Percentiles rank a stretch among this genome's conserved stretches.
Evolutionary conservation across 2,113 vertebrate genomes (phyloP).

Genomic region (Mormyrus lacerda): DNA sequence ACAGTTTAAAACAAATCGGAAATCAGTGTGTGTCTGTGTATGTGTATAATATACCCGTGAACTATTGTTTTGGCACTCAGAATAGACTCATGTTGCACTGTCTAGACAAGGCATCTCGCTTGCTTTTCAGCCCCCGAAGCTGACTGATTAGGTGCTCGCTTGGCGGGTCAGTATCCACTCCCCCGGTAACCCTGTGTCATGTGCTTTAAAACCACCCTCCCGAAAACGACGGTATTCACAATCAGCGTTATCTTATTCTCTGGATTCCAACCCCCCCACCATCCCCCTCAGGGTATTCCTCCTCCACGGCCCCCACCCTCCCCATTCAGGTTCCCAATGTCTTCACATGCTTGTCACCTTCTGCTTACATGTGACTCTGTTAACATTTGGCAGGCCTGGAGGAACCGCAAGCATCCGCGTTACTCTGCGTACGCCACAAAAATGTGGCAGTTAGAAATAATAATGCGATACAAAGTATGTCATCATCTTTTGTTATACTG

Average conservation of each 20-base stretch:
- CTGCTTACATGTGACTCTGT: neutral
- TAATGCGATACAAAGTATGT: neutral
- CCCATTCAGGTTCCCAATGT: neutral
- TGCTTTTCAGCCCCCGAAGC: neutral
- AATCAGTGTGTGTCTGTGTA: neutral
- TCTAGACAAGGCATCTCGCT: conserved; percentile 32
- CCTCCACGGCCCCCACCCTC: neutral
- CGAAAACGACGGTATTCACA: neutral
- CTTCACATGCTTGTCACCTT: neutral
- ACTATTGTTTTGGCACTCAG: neutral
- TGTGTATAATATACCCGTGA: neutral
- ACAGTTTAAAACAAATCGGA: neutral
- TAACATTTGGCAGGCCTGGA: neutral
- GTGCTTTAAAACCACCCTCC: neutral
- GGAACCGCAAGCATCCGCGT: neutral
- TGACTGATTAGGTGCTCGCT: conserved; percentile 17
- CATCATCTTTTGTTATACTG: neutral
- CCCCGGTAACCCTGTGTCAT: neutral
- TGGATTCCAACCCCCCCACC: neutral
- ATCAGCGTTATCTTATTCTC: neutral
- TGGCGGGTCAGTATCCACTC: conserved; percentile 16
- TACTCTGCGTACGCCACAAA: neutral
- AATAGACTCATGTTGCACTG: conserved; percentile 32
- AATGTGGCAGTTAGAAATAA: neutral
- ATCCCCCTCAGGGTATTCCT: neutral